Evolutionary conservation across 2,888 invertebrate species (phyloP), one percentile per base, ranked within the genome.

Genomic region (Tetranychus piercei): DNA sequence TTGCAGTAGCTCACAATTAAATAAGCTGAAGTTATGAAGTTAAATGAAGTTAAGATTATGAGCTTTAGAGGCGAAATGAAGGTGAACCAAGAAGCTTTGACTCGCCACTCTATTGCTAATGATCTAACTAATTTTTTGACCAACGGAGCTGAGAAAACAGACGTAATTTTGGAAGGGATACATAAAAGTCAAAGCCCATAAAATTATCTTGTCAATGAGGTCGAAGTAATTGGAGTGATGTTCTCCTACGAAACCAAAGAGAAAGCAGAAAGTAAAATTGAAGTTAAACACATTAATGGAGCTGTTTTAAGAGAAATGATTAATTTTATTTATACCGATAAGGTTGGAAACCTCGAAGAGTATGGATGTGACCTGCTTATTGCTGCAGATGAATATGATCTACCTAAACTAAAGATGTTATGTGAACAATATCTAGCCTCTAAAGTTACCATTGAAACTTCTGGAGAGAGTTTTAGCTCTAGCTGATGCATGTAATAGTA

Each of bases 151-250:
- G n/a, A n/a, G n/a, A n/a, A n/a, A n/a, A n/a, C n/a, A n/a, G n/a
- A n/a, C n/a, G n/a, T n/a, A n/a, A 73, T 64, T 22, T 11, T 73
- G 15, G 73, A 22, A 34, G 23, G 55, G n/a, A 44, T 15, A 55
- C 45, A 64, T 55, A 44, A 23, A 73, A 64, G 23, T 73, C 20
- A 45, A 20, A 45, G 45, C 22, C 8, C 73, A 73, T 23, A 45
- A 64, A 11, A n/a, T 64, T n/a, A 43, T 73, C 11, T 22, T 73
- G n/a, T 18, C 23, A 45, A 44, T 44, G 2, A 45, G 73, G n/a
- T 73, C 73, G 11, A 64, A 73, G 73, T 73, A 22, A 34, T 73
- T n/a, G 73, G 43, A 73, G 73, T 22, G 18, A 73, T 73, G 73
- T 55, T 73, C 45, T 23, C 22, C 15, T 20, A n/a, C n/a, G n/a